Evolutionary conservation across 2,888 invertebrate genomes (phyloP), one percentile per base, ranked within the genome.

Genomic region (Cheiracanthium punctorium): DNA sequence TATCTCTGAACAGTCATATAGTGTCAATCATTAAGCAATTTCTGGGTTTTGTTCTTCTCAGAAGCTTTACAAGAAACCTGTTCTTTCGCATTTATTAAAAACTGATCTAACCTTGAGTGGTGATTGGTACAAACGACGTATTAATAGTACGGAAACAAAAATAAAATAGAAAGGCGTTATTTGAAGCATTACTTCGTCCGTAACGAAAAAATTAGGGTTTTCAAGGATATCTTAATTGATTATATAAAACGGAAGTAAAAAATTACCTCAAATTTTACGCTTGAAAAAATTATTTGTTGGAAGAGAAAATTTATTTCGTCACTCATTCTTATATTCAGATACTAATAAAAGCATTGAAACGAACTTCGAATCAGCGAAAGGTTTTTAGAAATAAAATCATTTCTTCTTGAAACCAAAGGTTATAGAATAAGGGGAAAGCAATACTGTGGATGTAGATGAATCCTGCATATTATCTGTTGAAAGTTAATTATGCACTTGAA

Each of bases 181-280:
- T 48, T 48, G 48, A 48, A 48, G 48, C 48, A 48, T 48, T 48
- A 48, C 48, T 58, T 58, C 58, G 17, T 17, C 48, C 48, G 58
- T 58, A 58, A 58, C 58, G 58, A 58, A 58, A 58, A 24, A 24
- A 24, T n/a, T n/a, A n/a, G n/a, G 24, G 1, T 24, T 58, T 58
- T 58, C 58, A 58, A 58, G 58, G 58, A 58, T 24, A 58, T 58
- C 20, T 58, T 24, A 48, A 48, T 48, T 48, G 48, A 48, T 48
- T n/a, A 48, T 48, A 48, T 17, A 48, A 48, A 48, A 48, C 17
- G 8, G 48, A 2, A 14, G 14, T 14, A 17, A 48, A n/a, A n/a
- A 48, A 48, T 10, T 48, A 17, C 10, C 17, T n/a, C 14, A 24
- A 24, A 24, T 24, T 58, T 2, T 24, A 58, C 20, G 58, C 58